Base-by-base conservation (phyloP, 2,888 invertebrate genomes). In the Epirrhoe alternata region DNA sequence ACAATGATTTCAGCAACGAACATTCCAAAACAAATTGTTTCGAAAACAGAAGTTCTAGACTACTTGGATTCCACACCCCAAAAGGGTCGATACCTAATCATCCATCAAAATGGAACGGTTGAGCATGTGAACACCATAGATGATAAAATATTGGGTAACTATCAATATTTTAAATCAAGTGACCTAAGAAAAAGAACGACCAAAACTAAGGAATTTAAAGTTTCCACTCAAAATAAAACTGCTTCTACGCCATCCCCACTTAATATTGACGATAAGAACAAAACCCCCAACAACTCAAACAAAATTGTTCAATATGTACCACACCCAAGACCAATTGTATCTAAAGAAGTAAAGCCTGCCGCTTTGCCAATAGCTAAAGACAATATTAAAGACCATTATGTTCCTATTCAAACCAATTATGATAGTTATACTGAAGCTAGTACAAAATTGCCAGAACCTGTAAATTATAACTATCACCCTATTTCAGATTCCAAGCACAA, bases 31-130 rank as follows among this genome's bases (percentile, higher is more conserved):
- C 31, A 53, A 57, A 30, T 54, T 38, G 54, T 49, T 30, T 10
- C 30, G 0, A 45, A 54, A 55, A 54, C 49, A 49, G 49, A 59
- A 64, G 17, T 61, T 56, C 54, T 55, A 4, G 35, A 61, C 47
- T 17, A 17, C 53, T 49, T 64, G 58, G 14, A 17, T 5, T 55
- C 24, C 45, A 1, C 33, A 6, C 8, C 35, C 52, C 7, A 50
- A 8, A 45, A 61, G 14, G 47, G 33, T 10, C 54, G n/a, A 33
- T 66, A 42, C 12, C 7, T 59, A 35, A 42, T 51, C 16, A 12
- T 51, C 16, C 45, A 65, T 38, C 57, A 52, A 35, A 65, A 60
- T 55, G 45, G 50, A 14, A 60, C 55, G 33, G 45, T 33, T 33
- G 60, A 51, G 45, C 51, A 51, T 33, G 45, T 65, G 7, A 60